These are phyloP conservation scores for Colistium nudipinnis DNA, from an alignment of 2,113 vertebrate species.

Conservation along the genomic window DNA sequence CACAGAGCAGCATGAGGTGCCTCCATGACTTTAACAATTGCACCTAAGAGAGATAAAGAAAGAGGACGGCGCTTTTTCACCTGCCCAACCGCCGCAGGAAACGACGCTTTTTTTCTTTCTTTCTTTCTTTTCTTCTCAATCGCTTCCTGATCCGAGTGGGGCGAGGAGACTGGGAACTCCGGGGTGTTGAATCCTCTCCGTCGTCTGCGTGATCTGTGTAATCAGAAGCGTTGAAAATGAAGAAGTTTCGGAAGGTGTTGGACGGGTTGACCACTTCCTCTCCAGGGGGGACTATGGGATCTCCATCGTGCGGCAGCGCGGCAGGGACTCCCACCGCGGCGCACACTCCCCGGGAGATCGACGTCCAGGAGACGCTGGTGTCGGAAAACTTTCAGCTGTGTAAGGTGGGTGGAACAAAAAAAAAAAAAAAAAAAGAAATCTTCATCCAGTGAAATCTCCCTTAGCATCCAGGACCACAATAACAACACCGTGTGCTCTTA, in stretches of 20 bases:
- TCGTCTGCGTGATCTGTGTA: background rate
- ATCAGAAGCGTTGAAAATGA: slow-evolving; percentile 82
- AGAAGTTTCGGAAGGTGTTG: slow-evolving; percentile 99
- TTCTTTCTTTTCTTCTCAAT: slow-evolving; percentile 4
- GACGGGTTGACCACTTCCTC: slow-evolving; percentile 95
- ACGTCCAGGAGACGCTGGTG: slow-evolving; percentile 91
- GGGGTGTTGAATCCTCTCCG: background rate
- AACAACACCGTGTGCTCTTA: background rate
- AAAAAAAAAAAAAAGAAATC: too few relatives aligned
- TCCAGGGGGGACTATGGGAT: slow-evolving; percentile 84
- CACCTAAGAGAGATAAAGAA: slow-evolving; percentile 59
- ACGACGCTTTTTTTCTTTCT: slow-evolving; percentile 32
- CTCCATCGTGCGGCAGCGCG: slow-evolving; percentile 84
- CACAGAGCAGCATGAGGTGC: slow-evolving; percentile 68
- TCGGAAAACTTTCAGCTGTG: slow-evolving; percentile 97
- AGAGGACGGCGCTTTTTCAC: background rate
- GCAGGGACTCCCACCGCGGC: slow-evolving; percentile 83
- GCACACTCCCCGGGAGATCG: slow-evolving; percentile 85
- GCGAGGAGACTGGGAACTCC: slow-evolving; percentile 38
- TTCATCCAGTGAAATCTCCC: background rate
- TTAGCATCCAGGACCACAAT: background rate
- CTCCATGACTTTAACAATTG: slow-evolving; percentile 74
- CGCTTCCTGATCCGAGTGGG: slow-evolving; percentile 28
- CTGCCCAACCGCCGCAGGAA: slow-evolving; percentile 45
- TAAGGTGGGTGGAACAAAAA: slow-evolving; percentile 87